Base-by-base conservation (phyloP, 2,797 vertebrate species). In the Gadopsis marmoratus region DNA sequence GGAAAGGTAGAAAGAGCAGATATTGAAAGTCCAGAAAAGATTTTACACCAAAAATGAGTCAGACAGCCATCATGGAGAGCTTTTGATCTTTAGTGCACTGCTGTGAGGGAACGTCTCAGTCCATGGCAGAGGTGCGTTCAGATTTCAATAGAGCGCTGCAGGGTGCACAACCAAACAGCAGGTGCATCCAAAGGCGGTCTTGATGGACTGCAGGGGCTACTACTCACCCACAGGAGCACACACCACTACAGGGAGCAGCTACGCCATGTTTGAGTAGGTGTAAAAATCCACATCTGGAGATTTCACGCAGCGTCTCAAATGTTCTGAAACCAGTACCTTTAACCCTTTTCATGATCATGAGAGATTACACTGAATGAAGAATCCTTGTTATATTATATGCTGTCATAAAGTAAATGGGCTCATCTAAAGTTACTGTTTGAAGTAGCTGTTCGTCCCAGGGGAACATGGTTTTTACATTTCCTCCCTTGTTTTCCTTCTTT, bases 1-100 rank as follows among this genome's bases (percentile, higher is more conserved):
- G 21, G 47, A 45, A 55, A n/a, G n/a, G 43, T 29, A 45, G 33
- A 26, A 26, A 23, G 50, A 39, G 59, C 43, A 16, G 59, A 62
- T 70, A 69, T 41, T 80, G 70, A 67, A 79, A 75, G 45, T 77
- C 60, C 70, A 83, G 65, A 78, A 87, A 84, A 72, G 53, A 72
- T 72, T 85, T 85, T 60, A 80, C 60, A 65, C 65, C 43, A 60
- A 75, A 86, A 78, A 68, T 64, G 62, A 89, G 59, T 79, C 71
- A 83, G 79, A 84, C 86, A 75, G 86, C 58, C 76, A 11, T 86
- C 83, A 60, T 79, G 85, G 59, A 5, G 74, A 29, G 85, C 70
- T 85, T 91, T 86, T 89, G 82, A 91, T 88, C 81, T 89, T 76
- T 72, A 81, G 55, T 81, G 72, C 65, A 23, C 61, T 41, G 80